Evolutionary conservation across 2,113 vertebrate species (phyloP), one percentile per base, ranked within the genome.

Genomic region (Craseonycteris thonglongyai): DNA sequence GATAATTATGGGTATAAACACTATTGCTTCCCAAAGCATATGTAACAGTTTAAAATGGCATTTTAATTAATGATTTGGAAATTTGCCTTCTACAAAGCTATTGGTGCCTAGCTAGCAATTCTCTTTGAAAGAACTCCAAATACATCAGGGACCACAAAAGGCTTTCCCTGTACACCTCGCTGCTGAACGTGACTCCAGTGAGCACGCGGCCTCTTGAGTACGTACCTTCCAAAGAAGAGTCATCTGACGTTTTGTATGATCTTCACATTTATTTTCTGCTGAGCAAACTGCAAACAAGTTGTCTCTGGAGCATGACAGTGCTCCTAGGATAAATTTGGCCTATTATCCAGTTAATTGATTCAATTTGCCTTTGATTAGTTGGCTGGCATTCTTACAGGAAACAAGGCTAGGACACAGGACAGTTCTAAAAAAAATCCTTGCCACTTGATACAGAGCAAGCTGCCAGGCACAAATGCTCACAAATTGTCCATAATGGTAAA

Each of bases 301-400:
- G 12, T 87, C 90, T 97, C 42, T 87, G 76, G 1, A 88, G 66
- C 59, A 85, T 90, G 40, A 95, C 61, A 71, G 24, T 6, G 59
- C 95, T 74, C 69, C 28, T 90, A 81, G 18, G 93, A 93, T 76
- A 82, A 71, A 89, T 95, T 87, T 96, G 81, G 66, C 88, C 47
- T 59, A 76, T 96, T 95, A 94, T 26, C 26, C 56, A 86, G 49
- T 63, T 71, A 85, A 96, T 87, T 58, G 33, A 93, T 85, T 88
- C 66, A 83, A 89, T 96, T 97, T 95, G 74, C 38, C 63, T 95
- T 75, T 85, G 49, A 76, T 95, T 97, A 94, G 92, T 69, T 95
- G 63, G 45, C 84, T 96, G 93, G 56, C 51, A 82, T 94, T 93
- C 78, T 68, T 88, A 66, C 47, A 85, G 83, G 68, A 88, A 90